phyloP scores from a whole-genome alignment of 2,113 vertebrate species.

The Cisticola juncidis region DNA sequence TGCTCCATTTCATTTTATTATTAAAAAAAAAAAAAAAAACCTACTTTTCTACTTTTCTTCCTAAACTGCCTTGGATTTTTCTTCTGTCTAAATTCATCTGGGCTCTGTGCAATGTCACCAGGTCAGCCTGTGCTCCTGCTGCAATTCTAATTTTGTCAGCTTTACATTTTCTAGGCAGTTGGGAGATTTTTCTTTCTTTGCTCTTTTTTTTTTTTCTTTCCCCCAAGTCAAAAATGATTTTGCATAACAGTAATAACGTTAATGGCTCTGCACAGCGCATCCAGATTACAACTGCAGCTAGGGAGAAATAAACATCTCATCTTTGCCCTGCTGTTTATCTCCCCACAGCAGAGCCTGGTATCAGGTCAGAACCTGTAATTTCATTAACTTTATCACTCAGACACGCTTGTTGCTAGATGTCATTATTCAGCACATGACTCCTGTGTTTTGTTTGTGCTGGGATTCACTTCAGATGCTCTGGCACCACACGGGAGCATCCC shows the following conservation, averaged over 20 bases:
- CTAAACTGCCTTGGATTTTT: not conserved
- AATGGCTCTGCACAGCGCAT: slow-evolving; percentile 3
- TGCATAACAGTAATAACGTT: slow-evolving; percentile 57
- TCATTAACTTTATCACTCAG: slow-evolving; percentile 70
- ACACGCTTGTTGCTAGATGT: slow-evolving; percentile 42
- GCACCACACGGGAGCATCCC: not conserved
- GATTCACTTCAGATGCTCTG: not conserved
- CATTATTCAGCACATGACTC: slow-evolving; percentile 58
- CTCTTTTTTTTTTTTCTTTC: not conserved
- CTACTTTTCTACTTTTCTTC: not conserved
- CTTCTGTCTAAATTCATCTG: slow-evolving; percentile 33
- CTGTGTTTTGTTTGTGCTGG: not conserved
- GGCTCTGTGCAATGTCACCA: slow-evolving; percentile 38
- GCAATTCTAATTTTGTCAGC: slow-evolving; percentile 22
- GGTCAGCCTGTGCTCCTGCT: slow-evolving; percentile 34
- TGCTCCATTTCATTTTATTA: not conserved
- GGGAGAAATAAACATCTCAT: slow-evolving; percentile 68
- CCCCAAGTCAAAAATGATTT: slow-evolving; percentile 56
- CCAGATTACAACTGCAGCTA: slow-evolving; percentile 52
- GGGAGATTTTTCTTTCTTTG: slow-evolving; percentile 2
- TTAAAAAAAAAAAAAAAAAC: not conserved
- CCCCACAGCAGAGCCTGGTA: slow-evolving; percentile 51
- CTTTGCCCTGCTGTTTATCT: slow-evolving; percentile 70
- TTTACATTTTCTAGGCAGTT: slow-evolving; percentile 38
- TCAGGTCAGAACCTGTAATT: slow-evolving; percentile 69